A percentile compares a stretch with the other conserved stretches of the same genome.
Evolutionary conservation across 1,140 invertebrate genomes (phyloP).

Genomic region (Gryllus bimaculatus): DNA sequence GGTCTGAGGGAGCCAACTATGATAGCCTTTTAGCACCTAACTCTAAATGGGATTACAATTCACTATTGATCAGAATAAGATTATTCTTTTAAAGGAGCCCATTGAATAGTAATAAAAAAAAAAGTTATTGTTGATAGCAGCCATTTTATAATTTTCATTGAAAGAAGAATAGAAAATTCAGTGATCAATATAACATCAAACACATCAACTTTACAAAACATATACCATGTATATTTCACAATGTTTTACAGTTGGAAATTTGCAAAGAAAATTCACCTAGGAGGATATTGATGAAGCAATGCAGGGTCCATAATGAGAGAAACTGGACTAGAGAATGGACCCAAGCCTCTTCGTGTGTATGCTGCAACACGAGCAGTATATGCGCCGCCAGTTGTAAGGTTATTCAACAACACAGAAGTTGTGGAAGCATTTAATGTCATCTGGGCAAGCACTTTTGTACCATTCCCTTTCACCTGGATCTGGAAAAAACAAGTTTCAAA

Average conservation of each 20-base stretch:
- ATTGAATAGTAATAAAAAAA: background rate
- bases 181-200: too few species aligned
- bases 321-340: constrained; percentile 54
- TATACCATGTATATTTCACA: background rate
- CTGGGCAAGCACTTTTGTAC: constrained; percentile 54
- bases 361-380: constrained; percentile 68
- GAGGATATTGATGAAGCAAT: constrained; percentile 18
- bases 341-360: constrained; percentile 55
- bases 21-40: too few species aligned
- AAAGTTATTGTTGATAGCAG: background rate
- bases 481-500: constrained; percentile 29
- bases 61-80: too few species aligned
- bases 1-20: too few species aligned
- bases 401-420: constrained; percentile 58
- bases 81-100: background rate
- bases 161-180: too few species aligned
- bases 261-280: constrained; percentile 8
- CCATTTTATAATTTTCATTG: too few species aligned
- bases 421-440: constrained; percentile 63
- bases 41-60: too few species aligned
- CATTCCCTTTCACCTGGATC: constrained; percentile 55
- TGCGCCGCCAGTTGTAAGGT: constrained; percentile 55
- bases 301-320: constrained; percentile 49
- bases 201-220: too few species aligned
- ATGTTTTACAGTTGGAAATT: background rate